A percentile compares a stretch with the other conserved stretches of the same genome.
Conservation (phyloP, 2,113 vertebrate species). For the Bambusicola thoracicus region DNA sequence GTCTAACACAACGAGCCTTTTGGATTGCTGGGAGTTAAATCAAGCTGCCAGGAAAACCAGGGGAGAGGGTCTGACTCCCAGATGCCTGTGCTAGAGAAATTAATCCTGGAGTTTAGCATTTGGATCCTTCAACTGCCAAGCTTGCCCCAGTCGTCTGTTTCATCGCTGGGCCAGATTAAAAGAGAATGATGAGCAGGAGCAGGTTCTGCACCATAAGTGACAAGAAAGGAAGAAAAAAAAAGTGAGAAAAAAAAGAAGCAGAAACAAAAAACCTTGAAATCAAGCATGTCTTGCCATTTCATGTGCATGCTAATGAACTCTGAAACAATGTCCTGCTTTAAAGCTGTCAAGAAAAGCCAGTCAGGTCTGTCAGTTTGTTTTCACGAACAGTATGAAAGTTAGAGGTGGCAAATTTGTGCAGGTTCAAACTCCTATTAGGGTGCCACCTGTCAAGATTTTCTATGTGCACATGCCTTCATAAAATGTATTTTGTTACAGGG, state of each 20-base stretch:
- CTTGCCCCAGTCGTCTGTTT: conserved; percentile 70
- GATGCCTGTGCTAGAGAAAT: conserved; percentile 74
- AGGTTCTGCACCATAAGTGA: conserved; percentile 60
- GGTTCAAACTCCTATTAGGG: conserved; percentile 52
- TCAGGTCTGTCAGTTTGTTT: not conserved
- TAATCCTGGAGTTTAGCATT: conserved; percentile 83
- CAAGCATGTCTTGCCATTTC: not conserved
- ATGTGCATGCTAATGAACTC: not conserved
- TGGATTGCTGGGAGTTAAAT: conserved; percentile 67
- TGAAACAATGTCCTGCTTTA: not conserved
- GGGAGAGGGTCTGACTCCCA: conserved; percentile 70
- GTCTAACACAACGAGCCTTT: conserved; percentile 43
- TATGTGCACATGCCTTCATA: conserved; percentile 19
- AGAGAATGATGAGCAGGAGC: conserved; percentile 71
- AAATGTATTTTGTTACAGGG: conserved; percentile 59
- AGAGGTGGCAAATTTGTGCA: conserved; percentile 25
- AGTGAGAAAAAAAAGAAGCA: not conserved
- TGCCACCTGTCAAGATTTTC: conserved; percentile 64
- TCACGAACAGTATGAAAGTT: not conserved
- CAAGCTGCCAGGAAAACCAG: conserved; percentile 55
- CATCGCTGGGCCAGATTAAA: conserved; percentile 75
- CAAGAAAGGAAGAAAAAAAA: not conserved
- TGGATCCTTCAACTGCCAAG: conserved; percentile 81
- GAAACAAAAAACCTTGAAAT: not conserved
- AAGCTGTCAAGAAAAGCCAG: conserved; percentile 15